These are phyloP conservation scores for Sandelia bainsii DNA, from an alignment of 2,797 vertebrate species.

Conservation along the genomic window DNA sequence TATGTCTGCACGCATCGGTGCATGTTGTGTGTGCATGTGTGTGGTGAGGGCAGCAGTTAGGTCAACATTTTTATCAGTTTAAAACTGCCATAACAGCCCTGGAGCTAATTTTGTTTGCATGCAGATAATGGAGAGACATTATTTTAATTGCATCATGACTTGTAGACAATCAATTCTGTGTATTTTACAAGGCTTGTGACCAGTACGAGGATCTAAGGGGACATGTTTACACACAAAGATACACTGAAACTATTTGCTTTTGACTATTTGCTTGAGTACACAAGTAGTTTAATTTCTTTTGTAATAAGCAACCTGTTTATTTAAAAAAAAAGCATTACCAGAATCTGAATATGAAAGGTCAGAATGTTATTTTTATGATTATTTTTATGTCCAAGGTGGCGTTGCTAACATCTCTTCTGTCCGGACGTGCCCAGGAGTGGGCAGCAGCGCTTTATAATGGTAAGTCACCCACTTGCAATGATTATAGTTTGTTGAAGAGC, in stretches of 20 bases:
- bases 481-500: too few species aligned
- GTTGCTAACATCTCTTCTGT: too few species aligned
- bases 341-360: neutral
- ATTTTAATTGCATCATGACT: slow-evolving; percentile 63
- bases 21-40: slow-evolving; percentile 15
- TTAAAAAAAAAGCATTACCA: neutral
- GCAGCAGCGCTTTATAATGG: too few species aligned
- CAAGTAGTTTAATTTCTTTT: neutral
- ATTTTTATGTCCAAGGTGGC: too few species aligned
- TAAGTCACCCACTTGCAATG: too few species aligned
- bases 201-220: neutral
- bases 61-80: slow-evolving; percentile 67
- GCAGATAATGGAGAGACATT: slow-evolving; percentile 61
- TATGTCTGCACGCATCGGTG: slow-evolving; percentile 32
- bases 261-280: neutral
- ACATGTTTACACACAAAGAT: neutral
- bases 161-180: slow-evolving; percentile 43
- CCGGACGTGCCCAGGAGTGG: too few species aligned
- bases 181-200: slow-evolving; percentile 27
- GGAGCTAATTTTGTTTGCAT: slow-evolving; percentile 63
- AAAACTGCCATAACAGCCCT: slow-evolving; percentile 52
- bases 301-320: neutral
- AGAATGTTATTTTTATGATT: neutral
- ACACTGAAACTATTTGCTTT: neutral
- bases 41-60: slow-evolving; percentile 37